Percentiles rank a stretch among this genome's conserved stretches.
phyloP scores from a whole-genome alignment of 1,140 invertebrate species.

The Chelonus insularis region DNA sequence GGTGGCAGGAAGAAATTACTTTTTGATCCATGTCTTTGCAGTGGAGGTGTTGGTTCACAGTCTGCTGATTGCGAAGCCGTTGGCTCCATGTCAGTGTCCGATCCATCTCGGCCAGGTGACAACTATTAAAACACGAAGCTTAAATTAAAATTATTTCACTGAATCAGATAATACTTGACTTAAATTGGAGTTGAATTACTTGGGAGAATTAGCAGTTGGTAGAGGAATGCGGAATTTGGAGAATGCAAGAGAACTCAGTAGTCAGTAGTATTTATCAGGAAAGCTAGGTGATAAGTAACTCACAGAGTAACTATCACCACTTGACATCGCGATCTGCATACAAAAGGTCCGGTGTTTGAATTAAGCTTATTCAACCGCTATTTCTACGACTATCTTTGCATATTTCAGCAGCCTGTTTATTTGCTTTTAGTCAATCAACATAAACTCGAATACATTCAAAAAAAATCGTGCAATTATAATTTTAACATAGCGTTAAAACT shows the following conservation, averaged over 20 bases:
- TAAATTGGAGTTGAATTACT: too few species aligned
- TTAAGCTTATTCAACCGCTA: neutral
- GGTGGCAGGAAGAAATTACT: conserved; percentile 88
- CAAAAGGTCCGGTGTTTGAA: conserved; percentile 2
- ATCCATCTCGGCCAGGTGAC: conserved; percentile 76
- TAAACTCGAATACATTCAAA: too few species aligned
- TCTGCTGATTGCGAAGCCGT: conserved; percentile 88
- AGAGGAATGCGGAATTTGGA: neutral
- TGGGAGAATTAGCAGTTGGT: neutral
- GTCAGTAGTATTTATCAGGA: neutral
- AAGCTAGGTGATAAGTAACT: conserved; percentile 15
- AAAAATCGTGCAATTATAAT: too few species aligned
- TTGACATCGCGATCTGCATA: conserved; percentile 28
- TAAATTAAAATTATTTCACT: conserved; percentile 29
- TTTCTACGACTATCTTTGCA: neutral
- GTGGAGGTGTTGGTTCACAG: conserved; percentile 88
- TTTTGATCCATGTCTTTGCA: conserved; percentile 87
- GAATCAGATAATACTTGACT: too few species aligned
- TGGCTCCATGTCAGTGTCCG: conserved; percentile 79
- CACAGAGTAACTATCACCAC: conserved; percentile 22
- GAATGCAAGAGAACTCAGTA: neutral
- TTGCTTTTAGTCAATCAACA: too few species aligned
- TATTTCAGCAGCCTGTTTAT: too few species aligned
- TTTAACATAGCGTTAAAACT: too few species aligned
- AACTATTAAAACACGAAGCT: conserved; percentile 64